Base-by-base conservation (phyloP, 2,797 vertebrate species). In the Philypnodon macrostomus region DNA sequence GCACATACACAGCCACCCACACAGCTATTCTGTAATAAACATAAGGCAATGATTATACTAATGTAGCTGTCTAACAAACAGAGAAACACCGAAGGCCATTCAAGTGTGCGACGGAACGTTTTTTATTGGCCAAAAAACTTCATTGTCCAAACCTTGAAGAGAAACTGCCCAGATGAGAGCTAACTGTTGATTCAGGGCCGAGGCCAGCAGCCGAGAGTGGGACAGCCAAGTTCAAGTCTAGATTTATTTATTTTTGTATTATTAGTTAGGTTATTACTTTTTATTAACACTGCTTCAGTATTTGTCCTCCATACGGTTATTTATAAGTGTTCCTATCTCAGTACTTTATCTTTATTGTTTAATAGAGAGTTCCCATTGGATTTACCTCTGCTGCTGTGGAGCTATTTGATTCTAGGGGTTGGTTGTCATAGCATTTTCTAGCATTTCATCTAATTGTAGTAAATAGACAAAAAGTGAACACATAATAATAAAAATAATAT, bases 111-210 rank as follows among this genome's bases (percentile, higher is more conserved):
- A 80, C 44, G 5, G 62, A 61, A 66, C 64, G 31, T 80, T 75
- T 62, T 60, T 79, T 60, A 70, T 71, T 79, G 74, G 81, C 68
- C 67, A 77, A 41, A 41, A 41, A 21, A 3, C 13, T 60, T 79
- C 58, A 70, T 71, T 79, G 71, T 82, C 64, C 65, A 77, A 76
- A 76, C 56, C 58, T 63, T 65, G 63, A 69, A 54, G 67, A 80
- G 74, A 81, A 73, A 73, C 40, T 36, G 66, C 59, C 63, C 55
- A 61, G 63, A 70, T 74, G 79, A 72, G 73, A 80, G 67, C 29
- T 13, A 63, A 70, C 49, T 83, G 85, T 87, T 87, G 80, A 70
- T 77, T 72, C 74, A 55, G 83, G 83, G 66, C 46, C 58, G 13
- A 4, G 48, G 80, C 84, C 84, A 84, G 45, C 44, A 44, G 7